Percentiles rank a stretch among this genome's conserved stretches.
Evolutionary conservation across 2,113 vertebrate species (phyloP).

Genomic region (Dipodomys stephensi): DNA sequence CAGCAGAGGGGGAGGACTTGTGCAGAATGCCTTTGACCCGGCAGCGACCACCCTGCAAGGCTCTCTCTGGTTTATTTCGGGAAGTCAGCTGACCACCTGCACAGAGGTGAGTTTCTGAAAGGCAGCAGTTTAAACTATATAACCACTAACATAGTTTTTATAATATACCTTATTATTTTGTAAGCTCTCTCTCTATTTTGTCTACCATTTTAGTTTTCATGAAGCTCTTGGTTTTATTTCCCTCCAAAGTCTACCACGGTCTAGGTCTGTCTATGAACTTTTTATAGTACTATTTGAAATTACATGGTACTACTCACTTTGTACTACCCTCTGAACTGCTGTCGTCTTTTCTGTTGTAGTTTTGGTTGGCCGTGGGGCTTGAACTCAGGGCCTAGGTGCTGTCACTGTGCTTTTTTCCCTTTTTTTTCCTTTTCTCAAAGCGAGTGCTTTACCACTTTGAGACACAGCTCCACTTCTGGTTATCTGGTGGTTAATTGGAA

Average conservation of each 20-base stretch:
- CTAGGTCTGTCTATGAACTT: background rate
- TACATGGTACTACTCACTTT: background rate
- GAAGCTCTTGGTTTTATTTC: slow-evolving; percentile 6
- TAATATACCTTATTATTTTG: too few relatives aligned
- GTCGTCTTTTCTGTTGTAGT: background rate
- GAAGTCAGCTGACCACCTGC: background rate
- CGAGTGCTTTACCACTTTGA: too few relatives aligned
- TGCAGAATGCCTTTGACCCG: background rate
- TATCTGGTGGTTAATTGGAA: too few relatives aligned
- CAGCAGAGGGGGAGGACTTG: background rate
- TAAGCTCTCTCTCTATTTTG: background rate
- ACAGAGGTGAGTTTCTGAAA: background rate
- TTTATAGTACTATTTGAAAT: background rate
- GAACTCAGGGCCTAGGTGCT: too few relatives aligned
- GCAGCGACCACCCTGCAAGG: background rate
- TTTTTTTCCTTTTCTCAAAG: too few relatives aligned
- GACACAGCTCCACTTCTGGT: too few relatives aligned
- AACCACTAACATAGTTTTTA: background rate
- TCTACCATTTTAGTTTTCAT: slow-evolving; percentile 25
- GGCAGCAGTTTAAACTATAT: background rate
- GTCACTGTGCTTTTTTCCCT: too few relatives aligned
- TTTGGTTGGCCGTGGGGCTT: too few relatives aligned
- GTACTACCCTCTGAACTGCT: background rate
- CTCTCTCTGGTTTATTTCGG: background rate
- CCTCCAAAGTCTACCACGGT: background rate